These are phyloP conservation scores for Ophioninae sp. DNA, from an alignment of 2,888 invertebrate species.

Conservation along the genomic window DNA sequence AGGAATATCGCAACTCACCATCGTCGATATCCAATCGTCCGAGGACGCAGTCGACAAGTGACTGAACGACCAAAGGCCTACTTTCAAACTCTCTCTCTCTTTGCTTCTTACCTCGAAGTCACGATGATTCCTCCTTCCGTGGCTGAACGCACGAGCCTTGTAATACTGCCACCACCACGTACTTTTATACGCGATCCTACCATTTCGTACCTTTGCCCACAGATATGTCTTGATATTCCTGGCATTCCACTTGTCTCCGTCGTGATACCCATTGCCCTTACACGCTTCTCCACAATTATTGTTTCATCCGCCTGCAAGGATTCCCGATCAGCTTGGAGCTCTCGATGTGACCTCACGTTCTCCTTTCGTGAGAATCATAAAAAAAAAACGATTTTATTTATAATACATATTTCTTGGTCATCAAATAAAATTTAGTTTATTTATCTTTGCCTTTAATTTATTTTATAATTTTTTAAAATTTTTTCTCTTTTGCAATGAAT, in stretches of 20 bases:
- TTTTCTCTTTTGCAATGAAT: too few species aligned
- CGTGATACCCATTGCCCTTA: background rate
- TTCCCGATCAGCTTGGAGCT: background rate
- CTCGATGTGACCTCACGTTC: slow-evolving; percentile 25
- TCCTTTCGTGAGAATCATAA: background rate
- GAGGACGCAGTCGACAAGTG: slow-evolving; percentile 78
- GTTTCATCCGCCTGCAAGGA: background rate
- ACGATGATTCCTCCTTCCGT: slow-evolving; percentile 68
- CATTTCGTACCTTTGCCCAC: slow-evolving; percentile 13
- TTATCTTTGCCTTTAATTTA: background rate
- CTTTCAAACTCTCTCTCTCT: slow-evolving; percentile 80
- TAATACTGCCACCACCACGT: slow-evolving; percentile 56
- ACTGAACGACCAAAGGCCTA: slow-evolving; percentile 78
- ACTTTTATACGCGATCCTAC: slow-evolving; percentile 23
- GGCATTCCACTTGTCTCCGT: background rate
- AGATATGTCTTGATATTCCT: background rate
- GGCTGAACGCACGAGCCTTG: slow-evolving; percentile 45
- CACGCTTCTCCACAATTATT: background rate
- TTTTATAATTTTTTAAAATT: too few species aligned
- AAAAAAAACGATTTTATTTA: background rate
- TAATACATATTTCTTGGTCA: background rate
- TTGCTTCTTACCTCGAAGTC: slow-evolving; percentile 48
- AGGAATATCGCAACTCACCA: slow-evolving; percentile 74
- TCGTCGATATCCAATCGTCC: slow-evolving; percentile 76
- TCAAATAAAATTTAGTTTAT: background rate